These are phyloP conservation scores for Pipra filicauda DNA, from an alignment of 2,113 vertebrate genomes.

Conservation along the genomic window DNA sequence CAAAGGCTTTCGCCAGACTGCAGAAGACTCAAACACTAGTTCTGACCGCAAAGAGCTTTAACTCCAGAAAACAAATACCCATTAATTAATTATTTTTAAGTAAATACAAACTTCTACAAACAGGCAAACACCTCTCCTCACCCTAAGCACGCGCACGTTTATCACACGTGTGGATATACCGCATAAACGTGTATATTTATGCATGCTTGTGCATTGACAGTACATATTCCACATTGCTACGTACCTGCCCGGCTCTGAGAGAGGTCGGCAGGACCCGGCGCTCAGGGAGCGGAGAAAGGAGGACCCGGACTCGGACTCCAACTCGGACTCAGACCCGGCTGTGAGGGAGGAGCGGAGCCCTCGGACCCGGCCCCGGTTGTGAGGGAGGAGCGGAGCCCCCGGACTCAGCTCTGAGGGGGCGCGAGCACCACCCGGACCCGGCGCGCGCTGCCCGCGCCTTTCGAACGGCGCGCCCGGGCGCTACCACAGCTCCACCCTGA, in stretches of 20 bases:
- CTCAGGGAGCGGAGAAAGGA: too few species aligned
- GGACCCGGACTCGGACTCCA: too few species aligned
- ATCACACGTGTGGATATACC: fast-evolving
- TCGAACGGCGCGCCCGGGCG: background rate
- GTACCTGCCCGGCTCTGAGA: background rate
- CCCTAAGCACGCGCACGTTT: background rate
- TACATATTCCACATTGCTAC: fast-evolving
- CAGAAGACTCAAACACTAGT: background rate
- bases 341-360: background rate
- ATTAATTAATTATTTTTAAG: background rate
- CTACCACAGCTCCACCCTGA: background rate
- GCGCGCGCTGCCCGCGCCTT: background rate
- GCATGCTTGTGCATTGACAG: fast-evolving
- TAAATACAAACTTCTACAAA: background rate
- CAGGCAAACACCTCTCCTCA: background rate
- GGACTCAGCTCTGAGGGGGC: fast-evolving
- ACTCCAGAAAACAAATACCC: background rate
- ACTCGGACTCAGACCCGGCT: background rate
- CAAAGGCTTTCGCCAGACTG: background rate
- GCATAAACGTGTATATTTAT: too few species aligned
- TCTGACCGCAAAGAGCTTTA: background rate
- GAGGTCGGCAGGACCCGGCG: too few species aligned
- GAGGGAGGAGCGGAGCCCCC: background rate
- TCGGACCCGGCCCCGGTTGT: too few species aligned
- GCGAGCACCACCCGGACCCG: too few species aligned